Conservation (phyloP, 2,797 vertebrate species). For the Meriones psammophilus region DNA sequence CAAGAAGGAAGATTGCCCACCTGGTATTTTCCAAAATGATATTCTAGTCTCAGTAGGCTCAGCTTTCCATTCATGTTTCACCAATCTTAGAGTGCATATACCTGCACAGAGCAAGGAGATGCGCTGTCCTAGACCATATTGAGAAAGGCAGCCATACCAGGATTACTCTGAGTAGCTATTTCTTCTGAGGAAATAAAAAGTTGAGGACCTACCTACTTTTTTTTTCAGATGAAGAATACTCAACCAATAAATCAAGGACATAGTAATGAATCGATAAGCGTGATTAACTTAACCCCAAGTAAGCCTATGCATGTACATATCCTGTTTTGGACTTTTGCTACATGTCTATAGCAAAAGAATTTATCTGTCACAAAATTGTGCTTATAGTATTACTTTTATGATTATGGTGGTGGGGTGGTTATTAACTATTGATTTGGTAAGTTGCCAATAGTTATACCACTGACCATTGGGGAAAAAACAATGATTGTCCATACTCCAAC, state of each 20-base stretch:
- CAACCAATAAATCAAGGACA: background rate
- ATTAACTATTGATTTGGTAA: background rate
- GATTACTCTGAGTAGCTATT: no score
- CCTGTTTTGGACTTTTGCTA: background rate
- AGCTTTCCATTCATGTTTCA: background rate
- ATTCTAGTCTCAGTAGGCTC: background rate
- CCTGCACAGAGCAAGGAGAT: background rate
- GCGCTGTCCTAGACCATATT: no score
- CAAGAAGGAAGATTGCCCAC: background rate
- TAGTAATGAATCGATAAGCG: background rate
- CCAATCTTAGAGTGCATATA: background rate
- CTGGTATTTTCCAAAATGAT: no score
- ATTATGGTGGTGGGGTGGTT: no score
- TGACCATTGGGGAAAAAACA: background rate
- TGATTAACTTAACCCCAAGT: background rate
- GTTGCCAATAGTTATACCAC: background rate
- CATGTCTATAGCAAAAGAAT: conserved; percentile 9
- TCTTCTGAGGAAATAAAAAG: no score
- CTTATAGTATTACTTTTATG: background rate
- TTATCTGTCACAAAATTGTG: background rate
- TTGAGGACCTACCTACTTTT: background rate
- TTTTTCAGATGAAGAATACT: background rate
- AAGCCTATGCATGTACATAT: background rate
- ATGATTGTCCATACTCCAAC: background rate
- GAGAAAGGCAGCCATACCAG: background rate